Evolutionary conservation across 2,797 vertebrate species (phyloP), one percentile per base, ranked within the genome.

Genomic region (Chelidonichthys spinosus): DNA sequence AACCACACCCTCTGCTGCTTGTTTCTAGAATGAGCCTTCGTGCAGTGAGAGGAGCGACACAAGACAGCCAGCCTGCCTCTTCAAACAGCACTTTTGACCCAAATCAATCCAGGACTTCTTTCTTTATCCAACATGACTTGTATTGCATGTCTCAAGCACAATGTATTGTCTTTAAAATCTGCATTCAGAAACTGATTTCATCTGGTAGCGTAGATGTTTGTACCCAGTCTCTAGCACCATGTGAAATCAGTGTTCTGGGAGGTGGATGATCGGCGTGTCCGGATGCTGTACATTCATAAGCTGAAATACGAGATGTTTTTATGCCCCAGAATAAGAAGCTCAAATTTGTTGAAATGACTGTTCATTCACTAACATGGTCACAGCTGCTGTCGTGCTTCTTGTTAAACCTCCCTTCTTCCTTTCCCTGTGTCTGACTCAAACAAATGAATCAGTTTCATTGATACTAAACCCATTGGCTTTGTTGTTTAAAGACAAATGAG

Each of bases 181-280:
- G 85, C 92, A 61, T 86, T 83, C 92, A 95, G 96, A 97, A 95
- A 93, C 97, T 98, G 97, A 95, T 97, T 98, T 97, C 96, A 96
- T 96, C 91, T 97, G 97, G 97, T 97, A 96, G 94, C 95, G 92
- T 98, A 98, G 97, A 98, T 97, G 96, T 97, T 96, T 95, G 93
- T 95, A 92, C 85, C 90, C 82, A 93, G 94, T 96, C 94, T 98
- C 97, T 98, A 98, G 97, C 97, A 98, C 97, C 97, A 98, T 96
- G 96, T 97, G 97, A 98, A 98, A 98, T 97, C 97, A 97, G 97
- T 96, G 96, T 96, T 97, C 94, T 96, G 96, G 96, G 95, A 91
- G 94, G 91, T 92, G 95, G 96, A 93, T 92, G 90, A 86, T 78
- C 94, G 86, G 54, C 95, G 13, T 74, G 44, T 43, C 63, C 52